Evolutionary conservation across 1,140 invertebrate species (phyloP).

Genomic region (Drosophila subpulchrella): DNA sequence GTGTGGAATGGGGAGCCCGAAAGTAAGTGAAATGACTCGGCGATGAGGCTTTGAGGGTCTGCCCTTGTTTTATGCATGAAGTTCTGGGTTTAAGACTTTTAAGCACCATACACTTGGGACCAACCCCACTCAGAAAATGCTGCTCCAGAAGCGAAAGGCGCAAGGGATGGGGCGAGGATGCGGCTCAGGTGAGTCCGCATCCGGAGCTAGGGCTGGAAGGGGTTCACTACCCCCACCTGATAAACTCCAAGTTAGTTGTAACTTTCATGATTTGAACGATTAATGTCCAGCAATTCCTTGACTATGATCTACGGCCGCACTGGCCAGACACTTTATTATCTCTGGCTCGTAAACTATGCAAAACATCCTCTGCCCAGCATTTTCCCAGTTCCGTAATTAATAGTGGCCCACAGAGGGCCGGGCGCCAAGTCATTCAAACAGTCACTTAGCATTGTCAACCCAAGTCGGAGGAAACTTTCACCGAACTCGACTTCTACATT

Average conservation of each 20-base stretch:
- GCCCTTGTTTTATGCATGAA: constrained; percentile 40
- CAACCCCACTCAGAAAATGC: constrained; percentile 30
- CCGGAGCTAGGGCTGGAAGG: not conserved
- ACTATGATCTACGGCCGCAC: constrained; percentile 48
- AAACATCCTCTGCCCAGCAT: constrained; percentile 43
- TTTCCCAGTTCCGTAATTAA: constrained; percentile 49
- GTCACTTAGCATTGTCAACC: constrained; percentile 70
- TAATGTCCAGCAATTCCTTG: constrained; percentile 53
- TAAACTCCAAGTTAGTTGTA: constrained; percentile 37
- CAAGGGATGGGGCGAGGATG: constrained; percentile 1
- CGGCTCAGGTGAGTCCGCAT: constrained; percentile 27
- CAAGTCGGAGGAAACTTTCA: constrained; percentile 56
- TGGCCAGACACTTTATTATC: constrained; percentile 51
- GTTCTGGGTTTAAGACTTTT: constrained; percentile 46
- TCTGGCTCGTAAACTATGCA: constrained; percentile 50
- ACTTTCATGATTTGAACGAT: constrained; percentile 60
- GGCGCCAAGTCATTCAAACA: constrained; percentile 67
- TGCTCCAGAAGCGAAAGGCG: not conserved
- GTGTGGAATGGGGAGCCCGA: constrained; percentile 19
- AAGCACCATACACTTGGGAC: constrained; percentile 52
- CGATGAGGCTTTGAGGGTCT: constrained; percentile 24
- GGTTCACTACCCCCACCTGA: constrained; percentile 1
- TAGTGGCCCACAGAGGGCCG: constrained; percentile 35
- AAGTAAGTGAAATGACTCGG: constrained; percentile 45
- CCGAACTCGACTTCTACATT: constrained; percentile 38